Base-by-base conservation (phyloP, 2,797 vertebrate species). In the Adrianichthys oophorus region DNA sequence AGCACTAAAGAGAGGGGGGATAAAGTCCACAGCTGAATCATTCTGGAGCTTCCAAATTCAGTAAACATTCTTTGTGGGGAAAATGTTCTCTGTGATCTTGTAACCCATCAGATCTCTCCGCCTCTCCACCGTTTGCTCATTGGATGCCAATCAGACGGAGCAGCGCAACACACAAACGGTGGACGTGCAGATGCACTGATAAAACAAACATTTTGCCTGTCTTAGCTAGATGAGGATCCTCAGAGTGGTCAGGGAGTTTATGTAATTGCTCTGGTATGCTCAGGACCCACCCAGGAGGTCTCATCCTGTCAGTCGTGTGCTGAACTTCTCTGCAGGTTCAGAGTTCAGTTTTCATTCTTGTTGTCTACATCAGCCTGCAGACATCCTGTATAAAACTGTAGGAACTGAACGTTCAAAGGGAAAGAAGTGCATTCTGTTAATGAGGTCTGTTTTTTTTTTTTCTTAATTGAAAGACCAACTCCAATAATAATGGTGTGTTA, bases 1-100 rank as follows among this genome's bases (percentile, higher is more conserved):
- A 55, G 45, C 40, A 49, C 32, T 43, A 48, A 26, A 32, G 29
- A 23, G 47, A 23, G 41, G 23, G 44, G 43, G 58, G 32, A 21
- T 56, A 69, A 83, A 84, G 82, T 82, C 74, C 48, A 55, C n/a
- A 46, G 58, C 46, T 45, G 56, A 67, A 53, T 77, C 72, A 64
- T 68, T 60, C 42, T 26, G 4, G 46, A 59, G 56, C 62, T 44
- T 21, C 49, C 62, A 64, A 71, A 79, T 68, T 41, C 57, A 76
- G 83, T 32, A 72, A 65, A 60, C 59, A 46, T 65, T 66, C 15
- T 16, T 23, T 32, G 21, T 14, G n/a, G 52, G 1, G 19, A 56
- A 50, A 14, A 7, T 32, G 21, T 26, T 62, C 57, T 62, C 24
- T 42, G 17, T 32, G 14, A 18, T 47, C 52, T 16, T 48, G 0